Base-by-base conservation (phyloP, 37 sponge, comb jelly and placozoan species). In the Aplysina aerophoba region DNA sequence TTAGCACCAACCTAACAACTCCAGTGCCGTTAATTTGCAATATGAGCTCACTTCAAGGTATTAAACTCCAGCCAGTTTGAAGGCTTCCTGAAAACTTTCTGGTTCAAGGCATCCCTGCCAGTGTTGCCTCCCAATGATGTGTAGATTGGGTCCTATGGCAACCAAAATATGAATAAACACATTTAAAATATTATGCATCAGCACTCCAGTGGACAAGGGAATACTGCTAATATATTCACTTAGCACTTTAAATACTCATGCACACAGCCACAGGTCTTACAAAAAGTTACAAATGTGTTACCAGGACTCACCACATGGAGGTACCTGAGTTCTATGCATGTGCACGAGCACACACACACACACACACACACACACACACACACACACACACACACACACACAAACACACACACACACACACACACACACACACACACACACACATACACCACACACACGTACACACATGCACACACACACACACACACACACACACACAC, bases 11-110 rank as follows among this genome's bases (percentile, higher is more conserved):
- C 50, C 8, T 44, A 3, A 44, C 50, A 44, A 44, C 50, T 44
- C 50, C 50, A 44, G 50, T 44, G 50, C 21, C 4, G 16, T 37
- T 33, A 30, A 35, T 5, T 34, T 34, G 53, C 58, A 55, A 20
- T 15, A 54, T 24, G 0, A 56, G n/a, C 44, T 50, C 21, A 87
- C 88, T 37, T 85, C 13, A 88, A 55, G 19, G 39, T 81, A 14
- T 88, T 38, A 74, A 83, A 88, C 15, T 39, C 28, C 25, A 31
- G 14, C 92, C 92, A 92, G 67, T 82, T 92, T 37, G 92, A 58
- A 33, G 73, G 84, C 84, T 92, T 92, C 66, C 30, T 85, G 69
- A 88, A 75, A 36, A 40, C 21, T 40, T 75, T 75, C 2, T 21
- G n/a, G 16, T 19, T 21, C n/a, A 41, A 22, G 1, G 78, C 20